Base-by-base conservation (phyloP, 2,113 vertebrate genomes). In the Hippocampus barbouri region DNA sequence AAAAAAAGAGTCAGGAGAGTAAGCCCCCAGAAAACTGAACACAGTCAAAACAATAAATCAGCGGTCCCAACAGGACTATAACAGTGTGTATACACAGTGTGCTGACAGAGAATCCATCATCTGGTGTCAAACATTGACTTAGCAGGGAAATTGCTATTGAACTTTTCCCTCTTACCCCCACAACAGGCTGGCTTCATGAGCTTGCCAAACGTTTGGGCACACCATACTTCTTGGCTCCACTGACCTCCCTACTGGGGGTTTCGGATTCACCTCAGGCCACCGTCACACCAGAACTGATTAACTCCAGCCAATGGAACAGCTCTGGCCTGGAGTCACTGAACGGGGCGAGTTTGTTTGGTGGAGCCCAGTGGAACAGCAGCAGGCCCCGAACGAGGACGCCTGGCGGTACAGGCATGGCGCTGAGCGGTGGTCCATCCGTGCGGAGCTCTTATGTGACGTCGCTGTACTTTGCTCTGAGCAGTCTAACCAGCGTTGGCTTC, bases 391-490 rank as follows among this genome's bases (percentile, higher is more conserved):
- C 45, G 8, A 76, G 79, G 78, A 62, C 71, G 16, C n/a, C 65
- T 2, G 75, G 69, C 30, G 73, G 77, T 65, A 69, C 87, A n/a
- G 76, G 78, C 73, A 80, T 63, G 8, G 83, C 87, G n/a, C 77
- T 93, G 49, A 75, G 73, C 3, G 93, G 93, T 0, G 93, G 93
- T 0, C 93, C 93, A 5, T 91, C 93, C 0, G 86, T 94, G 51
- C 81, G 93, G 66, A 94, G 93, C 83, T 94, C 93, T 73, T 94
- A 94, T 0, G 93, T 94, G 68, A 94, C 93, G 0, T 94, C 93
- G 0, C 87, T 94, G 40, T 94, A 94, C 89, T 94, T 94, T n/a
- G 93, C 93, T 56, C 87, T 94, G 71, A 94, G 93, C 90, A 94
- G 93, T 60, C 81, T 94, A 76, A 94, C 92, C 76, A 94, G 93